These are phyloP conservation scores for Penaeus monodon DNA, from an alignment of 2,888 invertebrate species.

Conservation along the genomic window DNA sequence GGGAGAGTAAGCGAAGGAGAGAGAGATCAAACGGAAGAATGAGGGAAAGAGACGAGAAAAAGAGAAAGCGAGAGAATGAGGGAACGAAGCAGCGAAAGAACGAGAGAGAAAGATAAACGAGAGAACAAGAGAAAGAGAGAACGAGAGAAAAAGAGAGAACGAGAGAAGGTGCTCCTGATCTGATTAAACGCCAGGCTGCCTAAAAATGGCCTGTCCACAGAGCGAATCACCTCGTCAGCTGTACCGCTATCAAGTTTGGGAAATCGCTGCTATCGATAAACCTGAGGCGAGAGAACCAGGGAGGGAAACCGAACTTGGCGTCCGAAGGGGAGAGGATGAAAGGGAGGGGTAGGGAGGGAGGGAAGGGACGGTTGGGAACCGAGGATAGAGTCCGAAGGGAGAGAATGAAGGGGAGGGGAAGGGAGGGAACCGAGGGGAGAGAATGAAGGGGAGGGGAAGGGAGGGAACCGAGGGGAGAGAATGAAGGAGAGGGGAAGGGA, in stretches of 20 bases:
- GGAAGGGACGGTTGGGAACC: background rate
- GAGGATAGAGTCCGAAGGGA: background rate
- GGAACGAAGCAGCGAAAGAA: background rate
- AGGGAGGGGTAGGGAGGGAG: background rate
- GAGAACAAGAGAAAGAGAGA: background rate
- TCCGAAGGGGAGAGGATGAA: background rate
- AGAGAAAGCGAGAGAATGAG: slow-evolving; percentile 27
- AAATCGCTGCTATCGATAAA: slow-evolving; percentile 24
- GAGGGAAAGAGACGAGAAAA: slow-evolving; percentile 31
- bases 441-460: background rate
- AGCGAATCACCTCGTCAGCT: slow-evolving; percentile 18
- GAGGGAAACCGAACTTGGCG: background rate
- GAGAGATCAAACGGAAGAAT: slow-evolving; percentile 14
- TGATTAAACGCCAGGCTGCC: background rate
- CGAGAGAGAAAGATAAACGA: background rate
- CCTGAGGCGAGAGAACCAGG: background rate
- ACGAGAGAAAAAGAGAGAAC: background rate
- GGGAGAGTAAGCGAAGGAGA: background rate
- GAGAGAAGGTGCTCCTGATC: background rate
- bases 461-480: background rate
- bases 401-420: background rate
- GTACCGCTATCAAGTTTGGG: background rate
- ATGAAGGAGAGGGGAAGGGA: background rate
- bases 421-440: background rate
- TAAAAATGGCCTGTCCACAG: background rate